Evolutionary conservation across 2,888 invertebrate genomes (phyloP), one percentile per base, ranked within the genome.

Genomic region (Cephalotes varians): DNA sequence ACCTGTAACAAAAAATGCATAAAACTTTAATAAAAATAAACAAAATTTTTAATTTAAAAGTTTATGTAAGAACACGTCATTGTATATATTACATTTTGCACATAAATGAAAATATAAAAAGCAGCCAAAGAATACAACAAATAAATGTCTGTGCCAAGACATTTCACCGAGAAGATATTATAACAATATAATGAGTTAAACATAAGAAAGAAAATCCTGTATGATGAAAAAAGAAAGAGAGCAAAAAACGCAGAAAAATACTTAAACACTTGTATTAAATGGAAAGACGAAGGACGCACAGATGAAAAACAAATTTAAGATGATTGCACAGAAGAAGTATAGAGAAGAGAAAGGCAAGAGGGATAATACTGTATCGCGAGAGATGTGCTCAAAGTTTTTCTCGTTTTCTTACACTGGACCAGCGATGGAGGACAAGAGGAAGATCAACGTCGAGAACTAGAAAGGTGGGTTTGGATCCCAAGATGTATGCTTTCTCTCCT

Each of bases 401-500:
- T 82, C 85, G 71, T 84, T 88, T 89, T 86, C 87, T 89, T 85
- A 88, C 87, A 86, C 60, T 67, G 81, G 85, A 90, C 87, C 85
- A 80, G 76, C 80, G 67, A 71, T 54, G 10, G 34, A 69, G 40
- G 25, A 58, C n/a, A 54, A 74, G 51, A 64, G 40, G 25, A 76
- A 81, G 62, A 62, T 49, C 74, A 34, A 18, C 21, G 62, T 40
- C 44, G 62, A 58, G 62, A 72, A 72, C 47, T 54, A 62, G 49
- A 72, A 85, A 25, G 76, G 65, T 64, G n/a, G 72, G 71, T 58
- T 28, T 31, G 47, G 47, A 49, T 64, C 37, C n/a, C 54, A 54
- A 51, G 58, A 71, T 76, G 28, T 28, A 71, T 74, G 85, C 82
- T 82, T 85, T 85, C 85, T 80, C 51, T 65, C 47, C 58, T 31